Evolutionary conservation across 2,113 vertebrate genomes (phyloP).

Genomic region (Oriolus oriolus): DNA sequence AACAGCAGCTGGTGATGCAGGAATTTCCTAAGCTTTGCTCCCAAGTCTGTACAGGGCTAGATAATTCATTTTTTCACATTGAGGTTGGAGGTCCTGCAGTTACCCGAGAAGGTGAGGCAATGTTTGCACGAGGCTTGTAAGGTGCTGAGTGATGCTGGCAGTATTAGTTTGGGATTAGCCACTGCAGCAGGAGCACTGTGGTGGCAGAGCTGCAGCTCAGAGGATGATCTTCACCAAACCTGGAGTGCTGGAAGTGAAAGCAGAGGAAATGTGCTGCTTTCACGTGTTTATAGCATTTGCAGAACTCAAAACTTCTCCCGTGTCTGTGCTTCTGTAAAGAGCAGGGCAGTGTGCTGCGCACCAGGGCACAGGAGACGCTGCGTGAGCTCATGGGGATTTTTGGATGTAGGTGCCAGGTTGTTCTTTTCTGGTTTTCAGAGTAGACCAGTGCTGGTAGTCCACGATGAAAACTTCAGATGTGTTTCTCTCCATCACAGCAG

Average conservation of each 20-base stretch:
- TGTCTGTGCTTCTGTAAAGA: background rate
- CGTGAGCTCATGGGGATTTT: background rate
- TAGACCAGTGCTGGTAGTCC: background rate
- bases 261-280: background rate
- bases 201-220: background rate
- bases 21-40: background rate
- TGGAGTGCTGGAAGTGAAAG: background rate
- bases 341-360: background rate
- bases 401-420: background rate
- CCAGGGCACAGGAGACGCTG: background rate
- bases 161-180: background rate
- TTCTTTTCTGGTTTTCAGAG: background rate
- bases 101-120: background rate
- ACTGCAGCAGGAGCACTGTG: background rate
- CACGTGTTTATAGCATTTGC: accelerated
- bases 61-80: background rate
- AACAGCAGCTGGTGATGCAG: background rate
- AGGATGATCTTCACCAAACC: background rate
- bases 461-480: accelerated
- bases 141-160: background rate
- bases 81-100: background rate
- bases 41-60: background rate
- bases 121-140: background rate
- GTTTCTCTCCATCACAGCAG: background rate
- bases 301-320: accelerated